phyloP scores from a whole-genome alignment of 2,888 invertebrate species.

The Smittia sp. region DNA sequence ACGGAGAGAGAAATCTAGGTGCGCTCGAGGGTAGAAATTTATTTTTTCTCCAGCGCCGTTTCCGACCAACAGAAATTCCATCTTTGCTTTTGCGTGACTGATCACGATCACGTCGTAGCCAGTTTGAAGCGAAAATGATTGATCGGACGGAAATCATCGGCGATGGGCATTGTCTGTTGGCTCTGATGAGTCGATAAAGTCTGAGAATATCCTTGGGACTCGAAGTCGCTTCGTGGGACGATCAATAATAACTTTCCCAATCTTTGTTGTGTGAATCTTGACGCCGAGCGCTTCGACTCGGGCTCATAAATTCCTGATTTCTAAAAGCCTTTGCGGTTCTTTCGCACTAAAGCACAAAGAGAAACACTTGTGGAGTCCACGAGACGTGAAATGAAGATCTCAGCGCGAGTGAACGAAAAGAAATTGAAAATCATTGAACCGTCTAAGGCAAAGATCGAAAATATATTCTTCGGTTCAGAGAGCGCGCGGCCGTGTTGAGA shows the following conservation, averaged over 20 bases:
- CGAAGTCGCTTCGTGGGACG: neutral
- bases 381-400: constrained; percentile 31
- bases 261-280: constrained; percentile 37
- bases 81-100: neutral
- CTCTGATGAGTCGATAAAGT: neutral
- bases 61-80: neutral
- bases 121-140: constrained; percentile 30
- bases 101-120: neutral
- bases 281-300: constrained; percentile 29
- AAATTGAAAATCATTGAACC: constrained; percentile 40
- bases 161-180: neutral
- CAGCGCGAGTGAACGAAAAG: constrained; percentile 15
- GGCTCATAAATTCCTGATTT: constrained; percentile 19
- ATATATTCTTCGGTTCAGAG: constrained; percentile 28
- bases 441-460: constrained; percentile 9
- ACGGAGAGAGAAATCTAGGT: neutral
- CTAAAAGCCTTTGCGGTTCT: neutral
- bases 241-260: constrained; percentile 15
- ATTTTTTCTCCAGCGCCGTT: neutral
- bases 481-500: constrained; percentile 5
- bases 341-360: constrained; percentile 1
- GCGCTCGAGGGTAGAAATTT: constrained; percentile 28
- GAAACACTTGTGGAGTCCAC: constrained; percentile 35
- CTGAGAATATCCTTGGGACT: neutral
- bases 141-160: constrained; percentile 35